These are phyloP conservation scores for Micrasema longulum DNA, from an alignment of 1,140 invertebrate species.

Conservation along the genomic window DNA sequence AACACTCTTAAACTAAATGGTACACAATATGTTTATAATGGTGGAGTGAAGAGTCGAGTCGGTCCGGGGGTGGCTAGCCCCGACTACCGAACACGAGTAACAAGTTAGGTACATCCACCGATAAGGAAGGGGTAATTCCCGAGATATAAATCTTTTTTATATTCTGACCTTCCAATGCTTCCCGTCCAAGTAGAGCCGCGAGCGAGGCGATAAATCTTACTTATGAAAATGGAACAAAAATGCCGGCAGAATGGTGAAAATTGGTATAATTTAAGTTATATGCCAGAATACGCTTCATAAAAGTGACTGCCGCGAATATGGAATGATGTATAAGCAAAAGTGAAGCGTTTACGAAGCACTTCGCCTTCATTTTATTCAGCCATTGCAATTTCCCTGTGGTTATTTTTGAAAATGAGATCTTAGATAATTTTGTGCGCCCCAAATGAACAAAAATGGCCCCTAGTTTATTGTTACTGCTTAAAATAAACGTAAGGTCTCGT, in stretches of 20 bases:
- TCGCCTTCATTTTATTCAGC: neutral
- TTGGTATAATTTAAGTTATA: constrained; percentile 56
- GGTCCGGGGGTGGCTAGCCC: too few relatives aligned
- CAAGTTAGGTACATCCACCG: neutral
- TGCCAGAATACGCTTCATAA: constrained; percentile 47
- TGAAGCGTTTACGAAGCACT: constrained; percentile 27
- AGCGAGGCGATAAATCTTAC: constrained; percentile 54
- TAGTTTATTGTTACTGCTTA: too few relatives aligned
- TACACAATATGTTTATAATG: too few relatives aligned
- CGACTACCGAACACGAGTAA: too few relatives aligned
- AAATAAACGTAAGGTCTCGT: too few relatives aligned
- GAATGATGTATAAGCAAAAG: constrained; percentile 51
- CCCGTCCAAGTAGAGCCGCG: constrained; percentile 53
- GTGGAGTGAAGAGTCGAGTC: too few relatives aligned
- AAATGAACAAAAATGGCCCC: too few relatives aligned
- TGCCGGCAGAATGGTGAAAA: constrained; percentile 54
- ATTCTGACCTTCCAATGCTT: constrained; percentile 56
- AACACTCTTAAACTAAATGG: too few relatives aligned
- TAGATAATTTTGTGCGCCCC: neutral
- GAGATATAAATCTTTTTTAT: constrained; percentile 56
- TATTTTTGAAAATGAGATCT: neutral
- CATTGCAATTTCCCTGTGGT: neutral
- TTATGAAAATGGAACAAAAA: constrained; percentile 55
- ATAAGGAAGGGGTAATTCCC: constrained; percentile 49
- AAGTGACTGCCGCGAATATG: constrained; percentile 53